Evolutionary conservation across 2,888 invertebrate genomes (phyloP).

Genomic region (Epinotia bilunana): DNA sequence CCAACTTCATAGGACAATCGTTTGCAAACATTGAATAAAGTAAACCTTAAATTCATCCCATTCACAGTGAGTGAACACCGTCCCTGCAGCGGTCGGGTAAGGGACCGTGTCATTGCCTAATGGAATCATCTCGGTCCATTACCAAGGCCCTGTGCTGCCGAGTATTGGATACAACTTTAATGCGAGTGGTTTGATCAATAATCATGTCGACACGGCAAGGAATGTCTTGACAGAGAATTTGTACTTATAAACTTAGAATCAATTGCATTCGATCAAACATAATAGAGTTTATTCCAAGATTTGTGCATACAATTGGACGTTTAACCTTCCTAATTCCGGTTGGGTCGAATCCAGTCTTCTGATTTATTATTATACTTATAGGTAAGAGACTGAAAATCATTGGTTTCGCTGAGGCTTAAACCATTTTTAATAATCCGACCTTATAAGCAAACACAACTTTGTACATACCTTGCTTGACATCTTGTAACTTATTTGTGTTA

Average conservation of each 20-base stretch:
- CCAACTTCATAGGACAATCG: neutral
- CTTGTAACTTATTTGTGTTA: too few species aligned
- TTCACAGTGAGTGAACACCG: conserved; percentile 1
- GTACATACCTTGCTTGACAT: too few species aligned
- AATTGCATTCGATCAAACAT: too few species aligned
- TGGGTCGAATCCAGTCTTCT: too few species aligned
- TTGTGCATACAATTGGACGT: too few species aligned
- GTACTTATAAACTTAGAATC: neutral
- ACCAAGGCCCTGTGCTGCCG: neutral
- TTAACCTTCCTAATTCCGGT: too few species aligned
- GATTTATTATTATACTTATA: too few species aligned
- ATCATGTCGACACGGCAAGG: neutral
- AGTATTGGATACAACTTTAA: conserved; percentile 4
- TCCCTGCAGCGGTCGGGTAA: conserved; percentile 9
- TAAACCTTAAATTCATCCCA: conserved; percentile 23
- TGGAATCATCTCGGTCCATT: conserved; percentile 39
- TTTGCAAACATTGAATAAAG: neutral
- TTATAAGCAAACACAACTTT: too few species aligned
- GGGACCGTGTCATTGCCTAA: conserved; percentile 39
- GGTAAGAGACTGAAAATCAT: too few species aligned
- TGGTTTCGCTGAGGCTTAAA: too few species aligned
- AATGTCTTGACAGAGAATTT: neutral
- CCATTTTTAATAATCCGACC: too few species aligned
- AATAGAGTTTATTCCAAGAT: too few species aligned
- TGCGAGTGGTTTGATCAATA: neutral